A percentile compares a stretch with the other conserved stretches of the same genome.
Conservation (phyloP, 2,797 vertebrate species). For the Netta rufina region DNA sequence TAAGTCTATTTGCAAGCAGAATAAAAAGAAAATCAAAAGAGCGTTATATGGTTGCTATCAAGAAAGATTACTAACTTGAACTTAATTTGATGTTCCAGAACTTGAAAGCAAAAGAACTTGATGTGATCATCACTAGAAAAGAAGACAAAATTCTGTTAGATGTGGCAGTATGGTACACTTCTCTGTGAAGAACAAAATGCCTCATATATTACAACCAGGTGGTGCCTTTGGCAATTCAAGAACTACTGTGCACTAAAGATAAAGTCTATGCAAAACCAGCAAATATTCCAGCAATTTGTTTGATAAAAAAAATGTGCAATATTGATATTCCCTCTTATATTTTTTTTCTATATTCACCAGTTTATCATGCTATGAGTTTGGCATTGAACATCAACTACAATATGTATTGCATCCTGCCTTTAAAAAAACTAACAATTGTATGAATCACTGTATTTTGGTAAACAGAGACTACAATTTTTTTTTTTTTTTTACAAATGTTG, state of each 20-base stretch:
- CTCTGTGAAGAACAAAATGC: not conserved
- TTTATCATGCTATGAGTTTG: not conserved
- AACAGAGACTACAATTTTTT: not conserved
- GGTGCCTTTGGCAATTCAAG: not conserved
- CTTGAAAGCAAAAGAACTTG: slow-evolving; percentile 99
- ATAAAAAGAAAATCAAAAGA: not conserved
- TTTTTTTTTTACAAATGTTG: not conserved
- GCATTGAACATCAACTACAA: not conserved
- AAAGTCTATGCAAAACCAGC: not conserved
- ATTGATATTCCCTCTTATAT: not conserved
- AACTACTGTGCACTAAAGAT: not conserved
- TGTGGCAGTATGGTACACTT: not conserved
- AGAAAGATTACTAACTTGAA: slow-evolving; percentile 86
- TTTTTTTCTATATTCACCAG: not conserved
- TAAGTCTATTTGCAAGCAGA: not conserved
- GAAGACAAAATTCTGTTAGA: slow-evolving; percentile 25
- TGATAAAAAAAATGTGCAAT: not conserved
- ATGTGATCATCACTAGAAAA: slow-evolving; percentile 92
- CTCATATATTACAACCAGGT: not conserved
- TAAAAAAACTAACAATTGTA: not conserved
- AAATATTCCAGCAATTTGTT: not conserved
- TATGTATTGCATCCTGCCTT: not conserved
- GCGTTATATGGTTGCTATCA: not conserved
- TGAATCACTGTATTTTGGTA: not conserved
- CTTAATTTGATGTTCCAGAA: slow-evolving; percentile 96